Evolutionary conservation across 2,888 invertebrate genomes (phyloP), one percentile per base, ranked within the genome.

Genomic region (Nomada lathburiana): DNA sequence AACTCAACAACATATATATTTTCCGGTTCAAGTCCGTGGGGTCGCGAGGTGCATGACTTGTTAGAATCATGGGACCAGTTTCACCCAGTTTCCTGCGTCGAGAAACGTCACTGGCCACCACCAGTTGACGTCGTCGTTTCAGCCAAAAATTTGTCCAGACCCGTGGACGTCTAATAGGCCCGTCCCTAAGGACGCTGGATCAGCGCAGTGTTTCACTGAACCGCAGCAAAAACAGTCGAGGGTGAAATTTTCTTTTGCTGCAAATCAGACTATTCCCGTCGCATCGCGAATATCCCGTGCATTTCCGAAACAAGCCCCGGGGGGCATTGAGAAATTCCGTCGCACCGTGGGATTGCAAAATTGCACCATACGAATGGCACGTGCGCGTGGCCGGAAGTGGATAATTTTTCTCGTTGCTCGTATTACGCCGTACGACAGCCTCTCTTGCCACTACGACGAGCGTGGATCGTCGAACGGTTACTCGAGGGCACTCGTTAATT

Each of bases 401-500:
- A 64, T 72, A 67, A 76, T 70, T 67, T 68, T 68, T 74, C 73
- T 52, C 42, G 44, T 60, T 72, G 67, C 59, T 63, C 71, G 20
- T 44, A 20, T 71, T 62, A 55, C 18, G 50, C 11, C 71, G 42
- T n/a, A 50, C 42, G 57, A 70, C 70, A 60, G 23, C 36, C 67
- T 29, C 55, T 16, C 36, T 47, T 13, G 16, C n/a, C 16, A 2
- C 26, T 16, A 10, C 65, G 52, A 53, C 65, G 62, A 69, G 42
- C 26, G 10, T 23, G 50, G 10, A 60, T 60, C 70, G 23, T 60
- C 60, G 47, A 57, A 57, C 62, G 44, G 50, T 57, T 44, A 60
- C 59, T 57, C 60, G 83, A 65, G 67, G 29, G 68, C 77, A 60
- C 77, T 80, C 71, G 55, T 80, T 71, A 78, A 78, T 78, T 79